These are phyloP conservation scores for Scrobipalpa costella DNA, from an alignment of 2,888 invertebrate species.

Conservation along the genomic window DNA sequence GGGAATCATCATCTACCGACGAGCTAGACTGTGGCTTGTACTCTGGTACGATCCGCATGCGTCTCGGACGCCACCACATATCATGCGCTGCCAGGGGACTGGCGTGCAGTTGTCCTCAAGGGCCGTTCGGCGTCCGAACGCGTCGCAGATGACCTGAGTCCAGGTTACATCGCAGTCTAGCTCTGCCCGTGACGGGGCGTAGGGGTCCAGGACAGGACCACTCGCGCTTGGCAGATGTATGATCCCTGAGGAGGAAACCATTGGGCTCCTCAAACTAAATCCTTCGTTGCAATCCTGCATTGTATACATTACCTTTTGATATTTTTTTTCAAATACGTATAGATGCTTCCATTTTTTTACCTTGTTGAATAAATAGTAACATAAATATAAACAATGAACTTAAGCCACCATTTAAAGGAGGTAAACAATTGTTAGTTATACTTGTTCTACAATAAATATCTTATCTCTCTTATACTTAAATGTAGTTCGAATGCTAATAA, in stretches of 20 bases:
- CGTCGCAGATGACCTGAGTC: neutral
- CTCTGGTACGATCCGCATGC: neutral
- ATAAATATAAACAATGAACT: too few relatives aligned
- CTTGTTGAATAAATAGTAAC: neutral
- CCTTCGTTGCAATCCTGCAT: neutral
- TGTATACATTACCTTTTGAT: neutral
- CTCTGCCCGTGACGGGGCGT: neutral
- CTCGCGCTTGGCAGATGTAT: neutral
- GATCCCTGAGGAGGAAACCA: neutral
- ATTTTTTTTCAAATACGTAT: neutral
- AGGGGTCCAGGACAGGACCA: neutral
- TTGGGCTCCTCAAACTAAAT: neutral
- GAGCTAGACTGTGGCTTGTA: constrained; percentile 1
- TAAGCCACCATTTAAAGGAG: too few relatives aligned
- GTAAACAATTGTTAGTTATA: too few relatives aligned
- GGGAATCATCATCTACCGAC: neutral
- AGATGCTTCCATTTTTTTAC: too few relatives aligned
- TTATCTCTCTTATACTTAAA: too few relatives aligned
- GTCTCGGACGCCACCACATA: neutral
- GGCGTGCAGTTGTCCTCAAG: neutral
- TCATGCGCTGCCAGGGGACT: neutral
- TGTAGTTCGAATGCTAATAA: too few relatives aligned
- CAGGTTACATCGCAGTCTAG: constrained; percentile 3
- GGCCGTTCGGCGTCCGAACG: too few relatives aligned
- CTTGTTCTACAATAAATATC: too few relatives aligned